Evolutionary conservation across 1,140 invertebrate genomes (phyloP).

Genomic region (Bursaphelenchus mucronatus): DNA sequence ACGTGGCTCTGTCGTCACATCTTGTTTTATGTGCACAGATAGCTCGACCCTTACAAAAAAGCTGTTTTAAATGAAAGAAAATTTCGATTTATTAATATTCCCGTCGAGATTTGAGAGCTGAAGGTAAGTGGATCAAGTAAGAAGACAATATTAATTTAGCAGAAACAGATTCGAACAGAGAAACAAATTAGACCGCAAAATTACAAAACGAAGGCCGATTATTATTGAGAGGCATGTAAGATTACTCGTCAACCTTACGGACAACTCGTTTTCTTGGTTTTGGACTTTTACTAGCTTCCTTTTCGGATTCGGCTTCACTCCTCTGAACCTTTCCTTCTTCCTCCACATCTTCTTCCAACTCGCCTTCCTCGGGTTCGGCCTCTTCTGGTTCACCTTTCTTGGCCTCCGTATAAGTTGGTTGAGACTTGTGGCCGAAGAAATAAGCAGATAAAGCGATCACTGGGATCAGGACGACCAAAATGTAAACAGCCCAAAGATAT

Average conservation of each 20-base stretch:
- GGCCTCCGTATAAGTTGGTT: slow-evolving; percentile 42
- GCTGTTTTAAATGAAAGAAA: too few relatives aligned
- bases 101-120: too few relatives aligned
- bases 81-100: too few relatives aligned
- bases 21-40: too few relatives aligned
- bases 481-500: slow-evolving; percentile 80
- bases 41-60: too few relatives aligned
- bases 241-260: slow-evolving; percentile 5
- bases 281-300: slow-evolving; percentile 4
- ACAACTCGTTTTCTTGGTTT: slow-evolving; percentile 6
- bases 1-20: too few relatives aligned
- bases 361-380: slow-evolving; percentile 28
- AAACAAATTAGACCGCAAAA: neutral
- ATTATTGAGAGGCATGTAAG: neutral
- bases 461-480: slow-evolving; percentile 75
- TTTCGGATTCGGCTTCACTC: neutral
- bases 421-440: slow-evolving; percentile 68
- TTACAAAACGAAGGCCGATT: neutral
- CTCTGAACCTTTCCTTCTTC: neutral
- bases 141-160: too few relatives aligned
- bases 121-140: too few relatives aligned
- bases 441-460: slow-evolving; percentile 74
- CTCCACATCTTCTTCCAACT: neutral
- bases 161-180: too few relatives aligned
- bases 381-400: slow-evolving; percentile 35